phyloP scores from a whole-genome alignment of 2,888 invertebrate species.

The Aspidiotus rigidus region DNA sequence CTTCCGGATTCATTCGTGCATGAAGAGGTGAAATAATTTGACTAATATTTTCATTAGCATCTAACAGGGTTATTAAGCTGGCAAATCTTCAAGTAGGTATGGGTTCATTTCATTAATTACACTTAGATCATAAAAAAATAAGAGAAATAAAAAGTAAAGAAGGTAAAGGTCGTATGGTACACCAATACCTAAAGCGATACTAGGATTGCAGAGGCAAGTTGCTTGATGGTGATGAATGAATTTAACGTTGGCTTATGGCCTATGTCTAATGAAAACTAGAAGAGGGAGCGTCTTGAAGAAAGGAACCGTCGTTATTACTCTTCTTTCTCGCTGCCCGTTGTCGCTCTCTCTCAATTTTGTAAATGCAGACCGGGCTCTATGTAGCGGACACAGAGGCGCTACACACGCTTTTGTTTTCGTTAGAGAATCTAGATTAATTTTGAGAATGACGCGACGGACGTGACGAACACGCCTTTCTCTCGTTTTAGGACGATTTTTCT shows the following conservation, averaged over 20 bases:
- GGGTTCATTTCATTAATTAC: too few species aligned
- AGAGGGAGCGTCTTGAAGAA: not conserved
- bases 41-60: too few species aligned
- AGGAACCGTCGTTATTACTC: not conserved
- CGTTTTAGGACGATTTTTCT: not conserved
- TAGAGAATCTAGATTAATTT: constrained; percentile 25
- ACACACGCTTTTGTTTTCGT: constrained; percentile 19
- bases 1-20: too few species aligned
- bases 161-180: too few species aligned
- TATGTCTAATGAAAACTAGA: constrained; percentile 29
- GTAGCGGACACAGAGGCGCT: constrained; percentile 25
- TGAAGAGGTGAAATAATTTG: too few species aligned
- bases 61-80: too few species aligned
- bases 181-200: too few species aligned
- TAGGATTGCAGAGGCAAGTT: not conserved
- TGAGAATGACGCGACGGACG: constrained; percentile 15
- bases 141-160: too few species aligned
- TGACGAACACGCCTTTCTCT: constrained; percentile 15
- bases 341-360: constrained; percentile 21
- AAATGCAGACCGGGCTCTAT: constrained; percentile 18
- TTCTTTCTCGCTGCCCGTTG: constrained; percentile 1
- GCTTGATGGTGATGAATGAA: constrained; percentile 30
- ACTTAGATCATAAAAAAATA: too few species aligned
- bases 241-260: constrained; percentile 33
- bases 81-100: too few species aligned